phyloP scores from a whole-genome alignment of 2,113 vertebrate species.

The Amazona vittata region DNA sequence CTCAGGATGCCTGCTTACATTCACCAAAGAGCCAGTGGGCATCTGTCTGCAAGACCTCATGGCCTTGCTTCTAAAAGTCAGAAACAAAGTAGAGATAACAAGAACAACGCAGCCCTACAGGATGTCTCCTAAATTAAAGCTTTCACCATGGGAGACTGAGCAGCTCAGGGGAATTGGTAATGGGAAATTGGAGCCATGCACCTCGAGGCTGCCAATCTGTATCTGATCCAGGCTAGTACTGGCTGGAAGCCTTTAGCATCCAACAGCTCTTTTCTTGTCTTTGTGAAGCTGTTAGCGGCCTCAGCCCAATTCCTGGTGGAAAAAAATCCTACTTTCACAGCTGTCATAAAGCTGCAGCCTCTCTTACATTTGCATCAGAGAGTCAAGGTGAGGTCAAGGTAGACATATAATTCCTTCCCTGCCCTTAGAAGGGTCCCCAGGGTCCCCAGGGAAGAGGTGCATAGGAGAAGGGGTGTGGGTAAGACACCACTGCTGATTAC shows the following conservation, averaged over 20 bases:
- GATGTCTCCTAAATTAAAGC: conserved; percentile 41
- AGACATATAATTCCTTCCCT: not conserved
- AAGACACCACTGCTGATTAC: not conserved
- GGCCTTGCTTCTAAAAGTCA: not conserved
- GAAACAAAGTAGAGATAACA: conserved; percentile 15
- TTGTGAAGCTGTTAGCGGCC: conserved; percentile 47
- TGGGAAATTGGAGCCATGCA: not conserved
- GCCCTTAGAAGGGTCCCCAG: not conserved
- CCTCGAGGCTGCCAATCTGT: conserved; percentile 7
- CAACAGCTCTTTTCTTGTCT: conserved; percentile 55
- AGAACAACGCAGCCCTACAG: not conserved
- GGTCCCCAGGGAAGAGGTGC: not conserved
- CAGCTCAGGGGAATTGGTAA: conserved; percentile 7
- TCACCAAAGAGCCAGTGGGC: not conserved
- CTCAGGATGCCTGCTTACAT: not conserved
- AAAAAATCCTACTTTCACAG: conserved; percentile 38
- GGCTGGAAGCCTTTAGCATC: conserved; percentile 45
- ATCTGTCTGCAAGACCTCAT: not conserved
- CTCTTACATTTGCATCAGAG: not conserved
- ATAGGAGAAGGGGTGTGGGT: not conserved
- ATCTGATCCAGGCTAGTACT: conserved; percentile 26
- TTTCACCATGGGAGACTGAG: conserved; percentile 40
- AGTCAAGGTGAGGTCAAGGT: not conserved
- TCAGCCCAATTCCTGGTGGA: not conserved
- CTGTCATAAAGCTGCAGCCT: not conserved